Evolutionary conservation across 2,113 vertebrate species (phyloP), one percentile per base, ranked within the genome.

Genomic region (Channa maculata): DNA sequence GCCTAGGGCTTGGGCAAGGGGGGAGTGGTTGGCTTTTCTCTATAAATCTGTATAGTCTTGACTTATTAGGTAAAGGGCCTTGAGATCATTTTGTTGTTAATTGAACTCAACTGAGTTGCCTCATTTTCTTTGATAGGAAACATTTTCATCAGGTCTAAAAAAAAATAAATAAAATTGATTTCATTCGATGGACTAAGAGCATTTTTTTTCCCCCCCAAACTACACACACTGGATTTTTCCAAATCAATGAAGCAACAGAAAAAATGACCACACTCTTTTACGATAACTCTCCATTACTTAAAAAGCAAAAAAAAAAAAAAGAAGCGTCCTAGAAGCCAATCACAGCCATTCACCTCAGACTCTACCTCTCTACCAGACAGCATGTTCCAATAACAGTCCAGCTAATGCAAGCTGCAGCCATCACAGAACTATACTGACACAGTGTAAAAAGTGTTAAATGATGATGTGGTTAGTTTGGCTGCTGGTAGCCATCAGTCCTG

Each of bases 361-460:
- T 60, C 13, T 46, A 73, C 77, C 66, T 48, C 38, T 62, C 37
- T 24, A 41, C 50, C 72, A 54, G 65, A 52, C 48, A 10, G 4
- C 4, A 71, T 63, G 61, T 78, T 89, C 85, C 85, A 86, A 83
- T 76, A 84, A 89, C 15, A 78, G 52, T 24, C 57, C 24, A 4
- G 41, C 54, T 83, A 50, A 83, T 74, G 64, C 67, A 79, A 79
- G 15, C 60, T 36, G 50, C 37, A 55, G 58, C 51, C 62, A 46
- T 71, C 75, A 75, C 54, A 68, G 78, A 44, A 15, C 69, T 13
- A 46, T 61, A 63, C 11, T 5, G 1, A 12, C 38, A 34, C 43
- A 0, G 9, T 24, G 34, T 36, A 33, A 74, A 63, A 83, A 67
- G 5, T 63, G 49, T 76, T 74, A 54, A 75, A 83, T 62, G 70